Evolutionary conservation across 2,888 invertebrate genomes (phyloP), one percentile per base, ranked within the genome.

Genomic region (Anodontia alba): DNA sequence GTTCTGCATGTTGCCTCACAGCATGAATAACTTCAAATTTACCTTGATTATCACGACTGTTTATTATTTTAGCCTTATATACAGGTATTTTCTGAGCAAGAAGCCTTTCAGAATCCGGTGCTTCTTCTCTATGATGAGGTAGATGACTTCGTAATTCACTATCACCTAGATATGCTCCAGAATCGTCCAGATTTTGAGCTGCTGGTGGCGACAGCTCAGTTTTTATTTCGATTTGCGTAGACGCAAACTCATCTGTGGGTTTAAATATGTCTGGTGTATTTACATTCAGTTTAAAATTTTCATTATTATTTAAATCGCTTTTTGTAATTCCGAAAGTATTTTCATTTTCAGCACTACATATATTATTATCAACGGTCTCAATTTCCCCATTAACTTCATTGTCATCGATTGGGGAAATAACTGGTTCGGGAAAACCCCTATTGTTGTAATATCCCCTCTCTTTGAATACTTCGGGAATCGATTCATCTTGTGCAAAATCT

Each of bases 1-100:
- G 87, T 51, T 89, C 87, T 0, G 89, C 90, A 23, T 87, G 85
- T 10, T 89, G 90, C 57, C 86, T 72, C 10, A 88, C 73, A 1
- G 81, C 89, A 67, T 77, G 81, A 1, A 84, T 78, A 1, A 84
- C 87, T 62, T 91, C 91, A 51, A 88, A 83, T 75, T 89, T 87
- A n/a, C 87, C 84, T 81, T 91, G 91, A 76, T 91, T 91, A 75
- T 91, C 91, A 76, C 91, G 91, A 78, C 90, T 91, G 33, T 90
- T 90, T 54, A 89, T 88, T 31, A 87, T 82, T 66, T 87, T 89
- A 42, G 90, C 90, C 57, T 88, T 89, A 73, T 90, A 90, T 0
- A 86, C 77, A 7, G 90, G 90, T 10, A 88, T 89, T 42, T 88
- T 74, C 10, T 87, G 85, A 38, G 88, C 76, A 5, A 67, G 73